These are phyloP conservation scores for Lamellibrachia satsuma DNA, from an alignment of 2,888 invertebrate genomes.

Conservation along the genomic window DNA sequence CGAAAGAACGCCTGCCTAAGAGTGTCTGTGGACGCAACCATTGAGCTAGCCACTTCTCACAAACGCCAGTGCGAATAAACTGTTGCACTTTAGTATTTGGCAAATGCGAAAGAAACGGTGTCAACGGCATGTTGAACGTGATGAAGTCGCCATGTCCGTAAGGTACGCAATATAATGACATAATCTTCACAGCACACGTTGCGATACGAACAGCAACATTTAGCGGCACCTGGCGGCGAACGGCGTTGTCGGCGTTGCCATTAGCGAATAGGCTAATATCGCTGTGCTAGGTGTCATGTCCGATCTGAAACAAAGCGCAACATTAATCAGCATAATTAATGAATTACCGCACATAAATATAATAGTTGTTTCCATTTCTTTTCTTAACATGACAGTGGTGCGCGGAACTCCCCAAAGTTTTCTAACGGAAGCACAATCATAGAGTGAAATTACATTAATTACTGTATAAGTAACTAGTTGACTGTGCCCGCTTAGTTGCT, in stretches of 20 bases:
- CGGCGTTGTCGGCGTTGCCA: background rate
- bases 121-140: background rate
- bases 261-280: background rate
- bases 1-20: background rate
- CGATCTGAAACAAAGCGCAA: background rate
- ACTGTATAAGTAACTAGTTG: background rate
- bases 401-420: background rate
- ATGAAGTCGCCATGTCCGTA: background rate
- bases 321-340: background rate
- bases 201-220: background rate
- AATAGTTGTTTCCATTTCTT: background rate
- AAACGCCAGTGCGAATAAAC: background rate
- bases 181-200: background rate
- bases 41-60: background rate
- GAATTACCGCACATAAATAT: background rate
- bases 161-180: background rate
- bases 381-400: background rate
- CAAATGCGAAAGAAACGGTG: background rate
- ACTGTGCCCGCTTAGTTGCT: background rate
- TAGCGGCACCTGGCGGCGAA: slow-evolving; percentile 6
- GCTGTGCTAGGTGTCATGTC: background rate
- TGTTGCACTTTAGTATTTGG: background rate
- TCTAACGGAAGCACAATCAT: background rate
- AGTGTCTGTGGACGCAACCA: background rate
- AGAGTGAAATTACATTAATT: background rate